Evolutionary conservation across 1,140 invertebrate genomes (phyloP).

Genomic region (Drosophila pruinosa): DNA sequence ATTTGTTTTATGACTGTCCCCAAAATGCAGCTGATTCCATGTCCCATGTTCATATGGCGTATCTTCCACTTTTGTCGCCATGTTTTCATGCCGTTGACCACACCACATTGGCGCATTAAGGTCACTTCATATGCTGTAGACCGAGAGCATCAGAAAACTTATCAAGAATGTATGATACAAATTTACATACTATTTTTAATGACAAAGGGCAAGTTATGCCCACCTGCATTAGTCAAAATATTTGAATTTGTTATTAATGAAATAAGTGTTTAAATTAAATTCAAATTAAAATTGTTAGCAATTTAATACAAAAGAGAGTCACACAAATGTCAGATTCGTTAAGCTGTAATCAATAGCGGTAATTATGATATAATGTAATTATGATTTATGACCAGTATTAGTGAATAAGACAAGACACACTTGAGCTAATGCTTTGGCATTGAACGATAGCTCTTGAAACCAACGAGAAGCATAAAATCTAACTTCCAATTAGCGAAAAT

Average conservation of each 20-base stretch:
- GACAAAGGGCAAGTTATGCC: no score
- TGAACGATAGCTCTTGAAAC: background rate
- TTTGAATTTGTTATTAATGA: no score
- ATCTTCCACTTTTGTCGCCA: background rate
- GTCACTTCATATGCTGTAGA: background rate
- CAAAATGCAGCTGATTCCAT: slow-evolving; percentile 27
- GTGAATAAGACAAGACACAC: background rate
- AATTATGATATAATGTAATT: no score
- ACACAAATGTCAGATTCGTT: no score
- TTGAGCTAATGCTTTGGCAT: background rate
- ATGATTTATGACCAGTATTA: no score
- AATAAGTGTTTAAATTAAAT: no score
- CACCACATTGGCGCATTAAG: slow-evolving; percentile 17
- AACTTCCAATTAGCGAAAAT: slow-evolving; percentile 22
- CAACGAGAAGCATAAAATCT: background rate
- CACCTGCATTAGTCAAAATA: no score
- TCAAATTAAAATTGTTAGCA: no score
- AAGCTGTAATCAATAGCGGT: no score
- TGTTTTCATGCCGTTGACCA: slow-evolving; percentile 1
- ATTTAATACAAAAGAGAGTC: no score
- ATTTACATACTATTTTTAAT: no score
- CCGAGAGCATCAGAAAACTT: background rate
- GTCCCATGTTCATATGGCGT: background rate
- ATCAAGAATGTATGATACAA: background rate
- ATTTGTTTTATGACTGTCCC: slow-evolving; percentile 36